phyloP scores from a whole-genome alignment of 2,797 vertebrate species.

The Pempheris klunzingeri region DNA sequence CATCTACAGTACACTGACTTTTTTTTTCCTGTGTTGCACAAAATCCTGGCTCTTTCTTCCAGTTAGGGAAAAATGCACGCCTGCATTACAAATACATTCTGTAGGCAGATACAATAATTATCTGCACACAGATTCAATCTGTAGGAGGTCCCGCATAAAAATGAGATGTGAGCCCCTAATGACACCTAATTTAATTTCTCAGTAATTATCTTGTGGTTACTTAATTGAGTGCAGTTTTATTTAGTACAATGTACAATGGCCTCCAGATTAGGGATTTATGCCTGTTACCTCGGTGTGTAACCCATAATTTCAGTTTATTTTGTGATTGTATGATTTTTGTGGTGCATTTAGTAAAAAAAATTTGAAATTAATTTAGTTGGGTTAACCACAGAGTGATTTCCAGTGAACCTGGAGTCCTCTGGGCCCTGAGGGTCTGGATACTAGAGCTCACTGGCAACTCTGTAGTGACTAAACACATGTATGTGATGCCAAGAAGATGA shows the following conservation, averaged over 20 bases:
- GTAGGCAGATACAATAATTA: neutral
- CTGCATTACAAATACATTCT: slow-evolving; percentile 1
- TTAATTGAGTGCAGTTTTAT: too few species aligned
- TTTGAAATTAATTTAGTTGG: neutral
- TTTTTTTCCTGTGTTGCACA: neutral
- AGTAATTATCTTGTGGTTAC: too few species aligned
- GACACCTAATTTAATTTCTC: too few species aligned
- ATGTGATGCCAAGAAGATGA: neutral
- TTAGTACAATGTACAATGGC: neutral
- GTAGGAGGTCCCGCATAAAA: neutral
- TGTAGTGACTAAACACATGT: too few species aligned
- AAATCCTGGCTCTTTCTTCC: neutral
- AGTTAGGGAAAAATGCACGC: neutral
- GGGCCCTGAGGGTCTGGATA: neutral
- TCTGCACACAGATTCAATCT: neutral
- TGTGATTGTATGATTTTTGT: neutral
- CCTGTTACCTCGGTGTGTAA: neutral
- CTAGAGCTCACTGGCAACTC: too few species aligned
- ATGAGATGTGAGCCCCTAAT: neutral
- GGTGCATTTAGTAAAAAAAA: neutral
- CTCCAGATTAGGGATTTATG: neutral
- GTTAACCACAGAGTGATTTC: neutral
- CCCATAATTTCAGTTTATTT: neutral
- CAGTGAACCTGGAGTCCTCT: neutral
- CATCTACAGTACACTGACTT: neutral